Evolutionary conservation across 1,140 invertebrate genomes (phyloP).

Genomic region (Cecropterus lyciades): DNA sequence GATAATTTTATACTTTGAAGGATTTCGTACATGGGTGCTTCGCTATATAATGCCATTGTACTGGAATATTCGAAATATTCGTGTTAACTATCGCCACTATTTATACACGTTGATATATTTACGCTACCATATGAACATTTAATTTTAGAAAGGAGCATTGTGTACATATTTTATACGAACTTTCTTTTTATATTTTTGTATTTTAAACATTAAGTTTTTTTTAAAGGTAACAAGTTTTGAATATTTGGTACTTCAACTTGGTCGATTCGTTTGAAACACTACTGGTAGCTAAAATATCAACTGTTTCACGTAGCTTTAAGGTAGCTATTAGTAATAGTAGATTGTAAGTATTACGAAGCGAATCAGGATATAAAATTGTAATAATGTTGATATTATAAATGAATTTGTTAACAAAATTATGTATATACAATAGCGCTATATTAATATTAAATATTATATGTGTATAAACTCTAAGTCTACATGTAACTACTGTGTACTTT

Average conservation of each 20-base stretch:
- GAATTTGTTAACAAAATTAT: constrained; percentile 39
- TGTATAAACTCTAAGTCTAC: constrained; percentile 46
- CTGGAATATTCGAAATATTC: constrained; percentile 42
- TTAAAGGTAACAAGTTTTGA: no score
- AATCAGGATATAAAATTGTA: constrained; percentile 19
- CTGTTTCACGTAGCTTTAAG: constrained; percentile 19
- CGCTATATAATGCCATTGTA: constrained; percentile 51
- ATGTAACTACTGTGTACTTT: constrained; percentile 47
- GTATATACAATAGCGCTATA: constrained; percentile 37
- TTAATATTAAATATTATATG: constrained; percentile 37
- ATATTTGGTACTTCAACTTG: no score
- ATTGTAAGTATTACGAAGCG: constrained; percentile 6
- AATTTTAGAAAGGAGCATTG: constrained; percentile 1
- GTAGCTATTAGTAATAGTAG: neutral
- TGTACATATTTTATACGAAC: constrained; percentile 1
- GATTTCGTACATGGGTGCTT: constrained; percentile 34
- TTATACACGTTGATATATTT: constrained; percentile 21
- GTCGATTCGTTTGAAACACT: no score
- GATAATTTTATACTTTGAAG: constrained; percentile 3
- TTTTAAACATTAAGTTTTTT: constrained; percentile 1
- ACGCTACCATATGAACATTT: constrained; percentile 9
- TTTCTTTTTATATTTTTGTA: constrained; percentile 22
- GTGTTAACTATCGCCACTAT: constrained; percentile 20
- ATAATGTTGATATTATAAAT: constrained; percentile 42
- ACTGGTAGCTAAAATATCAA: constrained; percentile 19